A percentile compares a stretch with the other conserved stretches of the same genome.
These are phyloP conservation scores for Drosophila burlai DNA, from an alignment of 1,140 invertebrate genomes.

Conservation along the genomic window DNA sequence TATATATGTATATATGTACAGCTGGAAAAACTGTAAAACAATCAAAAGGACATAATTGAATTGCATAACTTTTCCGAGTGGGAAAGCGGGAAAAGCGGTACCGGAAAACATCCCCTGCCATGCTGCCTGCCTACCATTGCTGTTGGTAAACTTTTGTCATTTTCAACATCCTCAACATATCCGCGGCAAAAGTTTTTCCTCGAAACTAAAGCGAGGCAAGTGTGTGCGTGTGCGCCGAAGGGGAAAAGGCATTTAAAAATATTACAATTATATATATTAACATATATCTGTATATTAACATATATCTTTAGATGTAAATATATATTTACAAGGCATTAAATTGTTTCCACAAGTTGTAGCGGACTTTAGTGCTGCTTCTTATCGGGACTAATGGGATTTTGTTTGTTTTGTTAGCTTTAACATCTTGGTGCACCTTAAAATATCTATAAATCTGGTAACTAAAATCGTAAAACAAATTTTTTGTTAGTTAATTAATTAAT, in stretches of 20 bases:
- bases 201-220: conserved; percentile 4
- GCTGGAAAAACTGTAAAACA: conserved; percentile 45
- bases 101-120: conserved; percentile 8
- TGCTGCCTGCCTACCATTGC: background rate
- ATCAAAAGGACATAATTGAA: conserved; percentile 57
- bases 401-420: background rate
- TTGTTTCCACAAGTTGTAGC: background rate
- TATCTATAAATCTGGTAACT: no score
- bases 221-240: background rate
- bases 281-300: no score
- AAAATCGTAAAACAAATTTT: no score
- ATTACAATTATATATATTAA: background rate
- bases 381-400: no score
- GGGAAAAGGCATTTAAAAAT: conserved; percentile 25
- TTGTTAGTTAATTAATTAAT: no score
- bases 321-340: background rate
- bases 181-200: conserved; percentile 18
- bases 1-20: no score
- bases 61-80: conserved; percentile 49
- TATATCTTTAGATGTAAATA: no score
- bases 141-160: conserved; percentile 36
- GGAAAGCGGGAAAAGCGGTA: conserved; percentile 6
- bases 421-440: no score
- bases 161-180: conserved; percentile 36
- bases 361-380: background rate